Base-by-base conservation (phyloP, 2,888 invertebrate species). In the Lutraria lutraria region DNA sequence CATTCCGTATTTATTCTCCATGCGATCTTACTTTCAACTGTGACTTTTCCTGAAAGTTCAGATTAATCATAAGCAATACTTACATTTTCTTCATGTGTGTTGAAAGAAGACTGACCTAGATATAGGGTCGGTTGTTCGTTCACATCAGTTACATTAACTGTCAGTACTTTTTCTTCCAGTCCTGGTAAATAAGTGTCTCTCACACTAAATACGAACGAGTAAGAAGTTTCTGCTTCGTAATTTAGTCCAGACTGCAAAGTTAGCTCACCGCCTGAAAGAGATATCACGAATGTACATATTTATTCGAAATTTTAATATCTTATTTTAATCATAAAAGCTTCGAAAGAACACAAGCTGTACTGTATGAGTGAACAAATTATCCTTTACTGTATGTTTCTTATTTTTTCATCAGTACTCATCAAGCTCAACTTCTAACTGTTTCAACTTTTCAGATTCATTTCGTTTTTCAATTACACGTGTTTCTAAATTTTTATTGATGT, bases 151-250 rank as follows among this genome's bases (percentile, higher is more conserved):
- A 84, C 53, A 25, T 53, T 25, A 8, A 84, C 53, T 16, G 53
- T 84, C 10, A 84, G 29, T 12, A 68, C 29, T 53, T 84, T 84
- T 13, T 84, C 84, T 29, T 72, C 72, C 12, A 84, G 25, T n/a
- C 84, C 68, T 43, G 43, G 52, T 54, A 84, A 54, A 72, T 84
- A 72, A 0, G 21, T 15, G 72, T 84, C 84, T 52, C 21, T 72
- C 21, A 84, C 84, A 53, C 76, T 72, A 25, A 84, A 52, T 16
- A 84, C n/a, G 16, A 84, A 84, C 25, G 34, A 29, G 52, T 84
- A 84, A 4, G 8, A 15, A 19, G n/a, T 29, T 10, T 68, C 34
- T 2, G 72, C 31, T 68, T 84, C 84, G 21, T 53, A 84, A 53
- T 84, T 53, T 15, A 84, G 72, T n/a, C 43, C 15, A 21, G 12